Evolutionary conservation across 2,113 vertebrate genomes (phyloP), one percentile per base, ranked within the genome.

Genomic region (Paratilapia polleni): DNA sequence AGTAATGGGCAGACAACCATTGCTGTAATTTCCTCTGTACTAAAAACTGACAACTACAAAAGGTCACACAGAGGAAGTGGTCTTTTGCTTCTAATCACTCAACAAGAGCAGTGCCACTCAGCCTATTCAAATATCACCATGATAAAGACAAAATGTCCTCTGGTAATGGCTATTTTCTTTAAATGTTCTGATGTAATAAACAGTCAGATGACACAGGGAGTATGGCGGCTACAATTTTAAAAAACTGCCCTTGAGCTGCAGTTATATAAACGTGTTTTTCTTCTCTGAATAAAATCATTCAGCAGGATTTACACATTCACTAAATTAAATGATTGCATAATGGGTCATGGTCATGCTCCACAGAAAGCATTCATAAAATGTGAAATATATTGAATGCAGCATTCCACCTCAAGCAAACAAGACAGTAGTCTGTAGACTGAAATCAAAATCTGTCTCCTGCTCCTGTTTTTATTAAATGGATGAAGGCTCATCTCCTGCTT

Each of bases 41-140:
- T 83, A 84, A 76, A 91, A 92, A 87, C 83, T 91, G 87, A 91
- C 88, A 87, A 78, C 85, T 78, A 66, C 73, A 76, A 93, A 94
- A 91, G 92, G 92, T 89, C 85, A 86, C 20, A 12, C 66, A 9
- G 76, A 63, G 70, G 74, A 78, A 87, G 75, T 58, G 58, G 75
- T 60, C 60, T 77, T 62, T 49, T 66, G 79, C 77, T 77, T 84
- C 76, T 90, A 87, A 88, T 90, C 82, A 87, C 84, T 90, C 82
- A 83, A 75, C 80, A 57, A 63, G 77, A 81, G 61, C 49, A 63
- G 43, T 22, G 63, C 66, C 83, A 75, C 77, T 80, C 87, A 66
- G 56, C 76, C 80, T 60, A 68, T 80, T 86, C 60, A 90, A 91
- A 93, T 90, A 87, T 88, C 88, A 89, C 66, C 13, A 56, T 41